Conservation (phyloP, 2,113 vertebrate species). For the Odocoileus virginianus region DNA sequence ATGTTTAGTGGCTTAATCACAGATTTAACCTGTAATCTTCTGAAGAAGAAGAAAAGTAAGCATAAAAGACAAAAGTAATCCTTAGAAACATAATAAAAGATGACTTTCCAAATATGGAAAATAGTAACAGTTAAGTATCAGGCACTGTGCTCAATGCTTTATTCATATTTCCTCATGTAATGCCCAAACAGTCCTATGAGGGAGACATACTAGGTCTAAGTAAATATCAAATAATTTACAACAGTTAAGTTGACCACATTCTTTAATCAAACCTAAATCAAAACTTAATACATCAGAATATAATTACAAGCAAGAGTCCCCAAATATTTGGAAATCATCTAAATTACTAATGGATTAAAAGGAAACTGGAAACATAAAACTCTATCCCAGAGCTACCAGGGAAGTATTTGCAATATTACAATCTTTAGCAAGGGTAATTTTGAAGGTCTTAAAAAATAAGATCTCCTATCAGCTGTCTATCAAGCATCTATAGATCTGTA, state of each 20-base stretch:
- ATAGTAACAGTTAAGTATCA: neutral
- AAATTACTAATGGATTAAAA: constrained; percentile 10
- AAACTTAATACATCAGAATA: constrained; percentile 11
- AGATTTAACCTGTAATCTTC: neutral
- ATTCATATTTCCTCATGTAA: neutral
- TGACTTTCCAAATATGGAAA: constrained; percentile 4
- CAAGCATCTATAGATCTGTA: neutral
- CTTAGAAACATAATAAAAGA: neutral
- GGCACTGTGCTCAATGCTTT: neutral
- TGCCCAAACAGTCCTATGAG: neutral
- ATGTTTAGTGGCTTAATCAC: neutral
- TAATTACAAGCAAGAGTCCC: neutral
- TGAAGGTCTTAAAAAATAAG: neutral
- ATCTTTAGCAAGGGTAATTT: neutral
- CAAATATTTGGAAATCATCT: neutral
- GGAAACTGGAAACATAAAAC: constrained; percentile 19
- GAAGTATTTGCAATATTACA: neutral
- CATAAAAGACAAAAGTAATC: neutral
- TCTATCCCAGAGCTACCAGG: neutral
- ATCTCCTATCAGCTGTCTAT: neutral
- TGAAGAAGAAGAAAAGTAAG: constrained; percentile 6
- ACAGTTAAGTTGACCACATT: neutral
- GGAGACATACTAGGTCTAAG: neutral
- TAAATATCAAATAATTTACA: neutral
- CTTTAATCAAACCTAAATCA: neutral